These are phyloP conservation scores for Carabus problematicus DNA, from an alignment of 2,888 invertebrate species.

Conservation along the genomic window DNA sequence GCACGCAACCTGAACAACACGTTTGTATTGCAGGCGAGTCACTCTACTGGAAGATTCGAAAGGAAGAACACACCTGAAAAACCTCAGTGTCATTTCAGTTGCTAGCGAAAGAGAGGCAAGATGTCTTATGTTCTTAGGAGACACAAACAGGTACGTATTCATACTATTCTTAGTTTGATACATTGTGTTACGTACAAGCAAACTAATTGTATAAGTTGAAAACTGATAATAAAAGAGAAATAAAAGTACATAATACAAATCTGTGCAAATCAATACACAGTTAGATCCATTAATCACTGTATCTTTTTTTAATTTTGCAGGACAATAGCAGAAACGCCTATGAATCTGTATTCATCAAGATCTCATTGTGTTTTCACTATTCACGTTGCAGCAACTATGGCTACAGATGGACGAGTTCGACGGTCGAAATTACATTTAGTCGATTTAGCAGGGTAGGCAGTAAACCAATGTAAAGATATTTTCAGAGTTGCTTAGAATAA, in stretches of 20 bases:
- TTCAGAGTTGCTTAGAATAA: conserved; percentile 22
- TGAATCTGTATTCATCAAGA: conserved; percentile 63
- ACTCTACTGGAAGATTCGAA: conserved; percentile 60
- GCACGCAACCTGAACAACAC: conserved; percentile 6
- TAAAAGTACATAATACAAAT: neutral
- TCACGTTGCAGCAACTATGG: conserved; percentile 56
- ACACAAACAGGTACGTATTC: conserved; percentile 59
- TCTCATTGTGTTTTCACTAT: conserved; percentile 66
- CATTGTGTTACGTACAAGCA: neutral
- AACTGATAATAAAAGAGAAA: neutral
- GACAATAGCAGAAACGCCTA: conserved; percentile 63
- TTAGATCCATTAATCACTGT: neutral
- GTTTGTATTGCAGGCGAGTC: conserved; percentile 55
- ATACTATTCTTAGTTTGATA: neutral
- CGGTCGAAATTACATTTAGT: conserved; percentile 64
- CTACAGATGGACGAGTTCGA: conserved; percentile 53
- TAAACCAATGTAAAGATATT: too few relatives aligned
- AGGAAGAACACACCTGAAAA: conserved; percentile 60
- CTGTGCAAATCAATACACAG: neutral
- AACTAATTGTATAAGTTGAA: conserved; percentile 9
- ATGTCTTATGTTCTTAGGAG: conserved; percentile 60
- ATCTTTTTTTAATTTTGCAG: conserved; percentile 51
- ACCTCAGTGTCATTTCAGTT: conserved; percentile 60
- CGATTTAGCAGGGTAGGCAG: conserved; percentile 65
- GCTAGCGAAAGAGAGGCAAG: conserved; percentile 62